phyloP scores from a whole-genome alignment of 2,113 vertebrate genomes.

The Macquaria australasica region DNA sequence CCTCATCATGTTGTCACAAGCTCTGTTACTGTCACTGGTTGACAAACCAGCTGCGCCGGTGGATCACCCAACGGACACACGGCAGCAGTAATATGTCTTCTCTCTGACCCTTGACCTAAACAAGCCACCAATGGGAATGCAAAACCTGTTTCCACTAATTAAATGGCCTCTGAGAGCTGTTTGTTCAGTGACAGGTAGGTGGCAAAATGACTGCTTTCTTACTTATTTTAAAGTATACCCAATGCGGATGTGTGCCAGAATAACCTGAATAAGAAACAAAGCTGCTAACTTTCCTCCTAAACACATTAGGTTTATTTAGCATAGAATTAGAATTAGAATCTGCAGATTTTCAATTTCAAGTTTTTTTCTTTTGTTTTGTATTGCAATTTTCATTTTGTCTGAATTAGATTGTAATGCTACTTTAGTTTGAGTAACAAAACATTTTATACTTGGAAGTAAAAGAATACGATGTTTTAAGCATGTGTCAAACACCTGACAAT shows the following conservation, averaged over 20 bases:
- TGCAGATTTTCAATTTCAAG: too few relatives aligned
- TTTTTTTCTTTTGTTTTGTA: background rate
- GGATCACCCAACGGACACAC: background rate
- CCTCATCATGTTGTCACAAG: conserved; percentile 3
- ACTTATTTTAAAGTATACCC: background rate
- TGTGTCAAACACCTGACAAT: background rate
- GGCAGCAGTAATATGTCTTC: background rate
- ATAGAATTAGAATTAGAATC: background rate
- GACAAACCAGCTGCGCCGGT: background rate
- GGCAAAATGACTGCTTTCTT: too few relatives aligned
- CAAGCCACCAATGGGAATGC: background rate
- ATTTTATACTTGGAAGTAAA: background rate
- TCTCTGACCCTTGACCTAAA: conserved; percentile 30
- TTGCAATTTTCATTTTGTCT: background rate
- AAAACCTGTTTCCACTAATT: background rate
- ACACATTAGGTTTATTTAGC: background rate
- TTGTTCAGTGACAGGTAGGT: background rate
- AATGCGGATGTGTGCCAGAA: background rate
- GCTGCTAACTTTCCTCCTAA: background rate
- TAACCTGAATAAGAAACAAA: background rate
- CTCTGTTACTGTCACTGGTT: conserved; percentile 16
- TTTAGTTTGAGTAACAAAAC: background rate
- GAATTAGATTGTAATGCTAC: background rate
- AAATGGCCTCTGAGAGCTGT: background rate
- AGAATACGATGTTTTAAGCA: background rate